Percentiles rank a stretch among this genome's conserved stretches.
Evolutionary conservation across 2,888 invertebrate genomes (phyloP).

Genomic region (Calephelis perditalis): DNA sequence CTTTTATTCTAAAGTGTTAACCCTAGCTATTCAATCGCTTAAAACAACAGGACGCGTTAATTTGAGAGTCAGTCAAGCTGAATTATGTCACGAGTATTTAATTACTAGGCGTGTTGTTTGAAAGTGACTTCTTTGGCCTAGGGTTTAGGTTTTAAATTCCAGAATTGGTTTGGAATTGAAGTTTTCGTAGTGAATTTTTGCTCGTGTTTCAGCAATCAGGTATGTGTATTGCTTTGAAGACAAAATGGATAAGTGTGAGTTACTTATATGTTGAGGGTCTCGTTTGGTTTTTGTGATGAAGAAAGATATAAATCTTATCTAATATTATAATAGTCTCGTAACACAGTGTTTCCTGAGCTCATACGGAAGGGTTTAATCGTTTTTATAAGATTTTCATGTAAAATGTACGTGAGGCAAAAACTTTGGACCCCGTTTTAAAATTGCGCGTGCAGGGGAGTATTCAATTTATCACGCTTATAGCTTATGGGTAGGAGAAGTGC

Average conservation of each 20-base stretch:
- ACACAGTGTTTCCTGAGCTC: too few species aligned
- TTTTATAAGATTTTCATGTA: too few species aligned
- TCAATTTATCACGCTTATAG: too few species aligned
- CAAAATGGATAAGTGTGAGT: background rate
- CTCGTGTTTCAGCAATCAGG: constrained; percentile 9
- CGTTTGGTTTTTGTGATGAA: too few species aligned
- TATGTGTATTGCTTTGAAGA: constrained; percentile 1
- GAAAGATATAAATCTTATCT: too few species aligned
- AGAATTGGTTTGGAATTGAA: background rate
- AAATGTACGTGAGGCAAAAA: too few species aligned
- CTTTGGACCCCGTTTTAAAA: too few species aligned
- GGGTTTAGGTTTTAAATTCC: background rate
- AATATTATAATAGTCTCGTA: too few species aligned
- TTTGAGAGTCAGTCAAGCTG: constrained; percentile 13
- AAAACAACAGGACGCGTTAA: constrained; percentile 13
- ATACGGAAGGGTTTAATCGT: too few species aligned
- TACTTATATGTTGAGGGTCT: too few species aligned
- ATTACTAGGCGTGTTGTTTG: background rate
- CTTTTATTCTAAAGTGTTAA: constrained; percentile 2
- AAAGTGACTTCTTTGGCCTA: background rate
- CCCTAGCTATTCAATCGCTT: constrained; percentile 11
- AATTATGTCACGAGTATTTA: constrained; percentile 13
- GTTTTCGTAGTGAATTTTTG: constrained; percentile 5
- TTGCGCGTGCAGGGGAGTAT: too few species aligned
- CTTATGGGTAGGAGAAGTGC: too few species aligned